These are phyloP conservation scores for Eupithecia subumbrata DNA, from an alignment of 2,888 invertebrate species.

Conservation along the genomic window DNA sequence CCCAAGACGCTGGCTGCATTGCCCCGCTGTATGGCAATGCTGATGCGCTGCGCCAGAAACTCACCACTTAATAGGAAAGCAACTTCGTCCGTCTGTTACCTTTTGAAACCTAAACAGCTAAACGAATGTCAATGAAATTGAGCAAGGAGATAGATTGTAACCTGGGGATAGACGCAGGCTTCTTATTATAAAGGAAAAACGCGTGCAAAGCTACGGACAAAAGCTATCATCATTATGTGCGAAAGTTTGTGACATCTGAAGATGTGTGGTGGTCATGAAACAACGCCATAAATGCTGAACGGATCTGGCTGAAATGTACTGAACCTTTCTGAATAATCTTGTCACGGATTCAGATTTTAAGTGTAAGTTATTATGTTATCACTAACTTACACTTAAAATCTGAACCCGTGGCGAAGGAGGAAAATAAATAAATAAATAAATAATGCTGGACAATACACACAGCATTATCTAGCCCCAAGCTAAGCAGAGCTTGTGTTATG, in stretches of 20 bases:
- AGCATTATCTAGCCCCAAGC: too few species aligned
- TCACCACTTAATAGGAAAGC: background rate
- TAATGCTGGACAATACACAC: too few species aligned
- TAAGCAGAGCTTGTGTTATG: too few species aligned
- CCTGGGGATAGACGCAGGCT: background rate
- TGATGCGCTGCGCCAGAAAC: too few species aligned
- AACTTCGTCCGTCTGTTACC: background rate
- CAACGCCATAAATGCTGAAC: too few species aligned
- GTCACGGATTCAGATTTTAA: background rate
- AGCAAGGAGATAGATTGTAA: background rate
- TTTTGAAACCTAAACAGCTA: background rate
- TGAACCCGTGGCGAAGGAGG: too few species aligned
- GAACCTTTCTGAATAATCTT: background rate
- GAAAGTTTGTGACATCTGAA: background rate
- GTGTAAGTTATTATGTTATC: too few species aligned
- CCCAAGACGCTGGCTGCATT: too few species aligned
- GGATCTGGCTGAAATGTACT: too few species aligned
- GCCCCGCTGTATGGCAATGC: too few species aligned
- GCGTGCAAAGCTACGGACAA: background rate
- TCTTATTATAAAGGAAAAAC: background rate
- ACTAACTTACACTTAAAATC: too few species aligned
- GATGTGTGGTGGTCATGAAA: background rate
- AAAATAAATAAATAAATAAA: too few species aligned
- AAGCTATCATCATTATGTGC: background rate
- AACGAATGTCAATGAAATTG: background rate